Conservation (phyloP, 2,888 invertebrate species). For the Perithous albicinctus region DNA sequence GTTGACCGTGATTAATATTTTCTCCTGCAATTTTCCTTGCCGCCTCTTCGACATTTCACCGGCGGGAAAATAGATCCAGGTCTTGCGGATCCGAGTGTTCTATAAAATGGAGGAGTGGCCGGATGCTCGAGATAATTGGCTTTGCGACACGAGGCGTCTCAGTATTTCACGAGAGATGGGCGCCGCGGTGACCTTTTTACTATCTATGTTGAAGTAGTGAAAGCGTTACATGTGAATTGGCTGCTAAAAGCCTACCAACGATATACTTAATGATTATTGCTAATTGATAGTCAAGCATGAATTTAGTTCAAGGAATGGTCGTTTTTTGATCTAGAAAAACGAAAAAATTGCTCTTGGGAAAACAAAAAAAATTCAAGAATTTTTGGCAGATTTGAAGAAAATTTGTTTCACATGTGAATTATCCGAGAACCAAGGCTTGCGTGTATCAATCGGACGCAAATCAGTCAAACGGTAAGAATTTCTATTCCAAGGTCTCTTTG, state of each 20-base stretch:
- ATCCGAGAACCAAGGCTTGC: no score
- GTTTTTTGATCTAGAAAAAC: not conserved
- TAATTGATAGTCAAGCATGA: no score
- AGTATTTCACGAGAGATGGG: not conserved
- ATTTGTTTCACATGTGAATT: no score
- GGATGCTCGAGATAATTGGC: slow-evolving; percentile 49
- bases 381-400: no score
- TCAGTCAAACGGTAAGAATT: no score
- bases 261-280: no score
- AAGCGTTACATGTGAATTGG: not conserved
- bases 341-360: no score
- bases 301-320: no score
- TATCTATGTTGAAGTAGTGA: slow-evolving; percentile 9
- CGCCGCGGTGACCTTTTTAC: not conserved
- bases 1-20: slow-evolving; percentile 27
- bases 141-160: slow-evolving; percentile 25
- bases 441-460: no score
- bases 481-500: no score
- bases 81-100: slow-evolving; percentile 41
- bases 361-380: no score
- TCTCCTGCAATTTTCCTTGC: slow-evolving; percentile 35
- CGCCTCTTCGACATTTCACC: slow-evolving; percentile 7
- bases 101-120: slow-evolving; percentile 52
- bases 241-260: not conserved
- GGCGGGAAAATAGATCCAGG: slow-evolving; percentile 23